phyloP scores from a whole-genome alignment of 2,888 invertebrate species.

The Standfussiana lucernea region DNA sequence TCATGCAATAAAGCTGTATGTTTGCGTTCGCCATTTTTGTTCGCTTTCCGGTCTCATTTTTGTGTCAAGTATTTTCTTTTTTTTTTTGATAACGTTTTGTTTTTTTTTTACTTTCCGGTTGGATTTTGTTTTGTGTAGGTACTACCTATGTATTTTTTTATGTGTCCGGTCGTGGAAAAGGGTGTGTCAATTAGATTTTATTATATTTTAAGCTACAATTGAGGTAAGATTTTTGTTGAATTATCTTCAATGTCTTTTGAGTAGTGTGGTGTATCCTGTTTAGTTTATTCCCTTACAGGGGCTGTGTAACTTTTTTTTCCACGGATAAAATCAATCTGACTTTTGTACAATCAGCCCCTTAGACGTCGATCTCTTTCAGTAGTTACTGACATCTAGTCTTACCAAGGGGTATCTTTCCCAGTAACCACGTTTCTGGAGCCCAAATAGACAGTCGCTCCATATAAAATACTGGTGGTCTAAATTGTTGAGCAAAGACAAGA shows the following conservation, averaged over 20 bases:
- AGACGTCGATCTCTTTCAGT: neutral
- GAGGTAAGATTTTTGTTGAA: neutral
- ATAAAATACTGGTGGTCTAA: neutral
- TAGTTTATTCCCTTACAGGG: too few relatives aligned
- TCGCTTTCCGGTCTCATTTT: slow-evolving; percentile 53
- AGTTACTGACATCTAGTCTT: neutral
- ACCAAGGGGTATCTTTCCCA: neutral
- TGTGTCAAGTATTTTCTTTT: slow-evolving; percentile 23
- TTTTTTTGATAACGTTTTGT: slow-evolving; percentile 3
- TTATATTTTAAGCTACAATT: neutral
- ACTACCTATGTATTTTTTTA: neutral
- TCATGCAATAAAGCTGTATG: slow-evolving; percentile 71
- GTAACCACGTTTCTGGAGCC: neutral
- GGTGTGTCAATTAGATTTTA: neutral
- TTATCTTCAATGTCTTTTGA: neutral
- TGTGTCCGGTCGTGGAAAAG: neutral
- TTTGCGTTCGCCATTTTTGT: slow-evolving; percentile 54
- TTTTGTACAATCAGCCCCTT: neutral
- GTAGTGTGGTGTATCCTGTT: too few relatives aligned
- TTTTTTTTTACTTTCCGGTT: neutral
- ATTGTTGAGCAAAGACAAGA: neutral
- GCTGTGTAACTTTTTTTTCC: too few relatives aligned
- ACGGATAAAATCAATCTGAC: too few relatives aligned
- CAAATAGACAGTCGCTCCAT: neutral
- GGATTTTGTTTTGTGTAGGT: neutral